Base-by-base conservation (phyloP, 2,113 vertebrate genomes). In the Spea bombifrons region DNA sequence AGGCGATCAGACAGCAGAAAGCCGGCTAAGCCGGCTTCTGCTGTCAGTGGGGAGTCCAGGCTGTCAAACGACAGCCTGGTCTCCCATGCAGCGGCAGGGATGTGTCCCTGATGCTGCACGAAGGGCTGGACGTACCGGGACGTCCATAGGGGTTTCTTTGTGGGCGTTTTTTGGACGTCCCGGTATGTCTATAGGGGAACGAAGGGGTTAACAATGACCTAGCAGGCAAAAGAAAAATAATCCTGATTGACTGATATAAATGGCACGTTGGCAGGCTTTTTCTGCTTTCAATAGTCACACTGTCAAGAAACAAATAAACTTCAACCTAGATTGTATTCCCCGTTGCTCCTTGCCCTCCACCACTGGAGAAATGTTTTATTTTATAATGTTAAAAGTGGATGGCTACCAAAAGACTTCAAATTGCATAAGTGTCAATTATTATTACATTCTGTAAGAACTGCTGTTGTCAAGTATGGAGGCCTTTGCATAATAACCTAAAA, bases 251-350 rank as follows among this genome's bases (percentile, higher is more conserved):
- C 68, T 78, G 73, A 75, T 75, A 66, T 50, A 78, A 71, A 78
- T 78, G 76, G 71, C 76, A 78, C 71, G 76, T 78, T 71, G 76
- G 63, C 76, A 72, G 69, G 61, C 48, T 73, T 50, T 30, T 71
- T 79, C 73, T 72, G 8, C 76, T 79, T 66, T 79, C 48, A 44
- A 59, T 53, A 72, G 69, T 79, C 59, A 47, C 59, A 52, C 69
- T 79, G 69, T 79, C 69, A 79, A 59, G 69, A 72, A 70, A 79
- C 76, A 73, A 67, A 79, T 72, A 79, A 73, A 46, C 76, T 79
- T 79, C 69, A 71, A 79, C 76, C 76, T 72, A 47, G 16, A 71
- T 71, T 71, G 52, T 73, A 73, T 66, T 72, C 70, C 70, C 61
- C 55, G 69, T 69, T 79, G 69, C 59, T 66, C 49, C 47, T 69